Conservation (phyloP, 2,113 vertebrate species). For the Xiphophorus hellerii region DNA sequence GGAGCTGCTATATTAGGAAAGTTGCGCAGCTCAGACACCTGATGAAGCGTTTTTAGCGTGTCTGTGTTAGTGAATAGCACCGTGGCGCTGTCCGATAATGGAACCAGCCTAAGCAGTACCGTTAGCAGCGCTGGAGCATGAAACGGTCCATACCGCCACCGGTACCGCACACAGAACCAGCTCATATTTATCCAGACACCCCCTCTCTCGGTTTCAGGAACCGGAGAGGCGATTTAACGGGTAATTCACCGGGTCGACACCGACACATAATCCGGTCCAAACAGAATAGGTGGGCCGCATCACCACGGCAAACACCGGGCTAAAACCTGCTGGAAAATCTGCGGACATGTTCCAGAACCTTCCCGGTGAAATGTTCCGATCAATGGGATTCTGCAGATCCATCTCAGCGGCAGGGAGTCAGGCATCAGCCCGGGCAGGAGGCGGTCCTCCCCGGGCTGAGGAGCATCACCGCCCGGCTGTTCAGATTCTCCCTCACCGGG, state of each 20-base stretch:
- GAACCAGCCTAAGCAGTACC: neutral
- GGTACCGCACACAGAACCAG: neutral
- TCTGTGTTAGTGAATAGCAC: neutral
- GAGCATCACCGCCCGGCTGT: conserved; percentile 38
- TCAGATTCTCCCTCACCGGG: conserved; percentile 19
- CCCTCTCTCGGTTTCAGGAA: too few species aligned
- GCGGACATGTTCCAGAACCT: neutral
- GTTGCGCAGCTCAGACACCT: neutral
- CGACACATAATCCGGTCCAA: conserved; percentile 15
- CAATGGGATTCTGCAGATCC: neutral
- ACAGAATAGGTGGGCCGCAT: conserved; percentile 75
- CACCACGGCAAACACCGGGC: conserved; percentile 27
- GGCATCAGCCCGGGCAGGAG: neutral
- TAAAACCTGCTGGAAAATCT: neutral
- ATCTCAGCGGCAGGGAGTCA: neutral
- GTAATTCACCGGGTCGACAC: neutral
- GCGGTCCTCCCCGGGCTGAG: conserved; percentile 9
- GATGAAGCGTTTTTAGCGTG: neutral
- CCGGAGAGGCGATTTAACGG: neutral
- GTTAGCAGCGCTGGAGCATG: conserved; percentile 25
- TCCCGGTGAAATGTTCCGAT: neutral
- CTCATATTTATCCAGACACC: neutral
- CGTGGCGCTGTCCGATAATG: conserved; percentile 53
- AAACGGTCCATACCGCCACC: neutral
- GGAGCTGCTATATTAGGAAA: neutral